Evolutionary conservation across 2,888 invertebrate species (phyloP).

Genomic region (Noctua janthina): DNA sequence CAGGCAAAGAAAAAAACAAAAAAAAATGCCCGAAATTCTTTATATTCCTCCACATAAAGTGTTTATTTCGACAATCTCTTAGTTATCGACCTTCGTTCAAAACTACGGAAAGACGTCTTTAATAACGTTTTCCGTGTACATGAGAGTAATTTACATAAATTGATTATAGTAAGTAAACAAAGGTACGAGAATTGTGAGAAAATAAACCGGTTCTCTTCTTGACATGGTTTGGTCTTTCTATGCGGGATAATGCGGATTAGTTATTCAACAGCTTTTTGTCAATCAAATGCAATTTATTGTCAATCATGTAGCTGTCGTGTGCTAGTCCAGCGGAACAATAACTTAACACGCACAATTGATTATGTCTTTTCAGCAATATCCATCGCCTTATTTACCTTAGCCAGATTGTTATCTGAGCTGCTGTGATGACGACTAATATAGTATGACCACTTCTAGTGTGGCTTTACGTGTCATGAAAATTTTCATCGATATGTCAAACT

Average conservation of each 20-base stretch:
- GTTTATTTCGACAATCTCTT: neutral
- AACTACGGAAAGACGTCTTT: slow-evolving; percentile 8
- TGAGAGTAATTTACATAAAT: slow-evolving; percentile 8
- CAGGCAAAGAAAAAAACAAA: no score
- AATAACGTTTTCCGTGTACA: slow-evolving; percentile 18
- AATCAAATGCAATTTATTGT: neutral
- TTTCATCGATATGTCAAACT: no score
- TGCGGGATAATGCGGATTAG: neutral
- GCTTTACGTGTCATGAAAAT: no score
- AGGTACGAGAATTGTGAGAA: slow-evolving; percentile 17
- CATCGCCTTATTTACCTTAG: neutral
- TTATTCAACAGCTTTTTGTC: neutral
- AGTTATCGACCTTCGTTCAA: slow-evolving; percentile 12
- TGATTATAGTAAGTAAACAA: neutral
- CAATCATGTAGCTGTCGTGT: neutral
- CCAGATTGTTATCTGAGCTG: neutral
- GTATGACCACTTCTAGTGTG: no score
- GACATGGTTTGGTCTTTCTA: neutral
- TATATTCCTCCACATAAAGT: neutral
- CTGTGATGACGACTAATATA: no score
- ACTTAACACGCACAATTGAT: no score
- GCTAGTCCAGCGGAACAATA: no score
- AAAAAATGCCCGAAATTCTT: neutral
- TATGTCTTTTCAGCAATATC: no score
- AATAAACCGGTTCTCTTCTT: slow-evolving; percentile 20